A percentile compares a stretch with the other conserved stretches of the same genome.
Conservation (phyloP, 2,797 vertebrate species). For the Hafferia zeledoni region DNA sequence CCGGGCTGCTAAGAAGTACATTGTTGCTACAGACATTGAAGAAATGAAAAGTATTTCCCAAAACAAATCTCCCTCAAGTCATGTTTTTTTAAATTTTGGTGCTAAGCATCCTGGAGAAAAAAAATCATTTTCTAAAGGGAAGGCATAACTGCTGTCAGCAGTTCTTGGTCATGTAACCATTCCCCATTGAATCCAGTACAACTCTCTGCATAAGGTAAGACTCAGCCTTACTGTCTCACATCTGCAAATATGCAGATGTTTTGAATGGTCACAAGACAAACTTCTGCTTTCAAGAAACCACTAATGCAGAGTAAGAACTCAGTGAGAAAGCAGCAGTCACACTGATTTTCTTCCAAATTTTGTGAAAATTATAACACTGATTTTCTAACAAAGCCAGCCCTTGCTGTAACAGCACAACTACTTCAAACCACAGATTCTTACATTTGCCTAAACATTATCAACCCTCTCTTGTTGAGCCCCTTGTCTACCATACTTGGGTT, state of each 20-base stretch:
- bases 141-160: background rate
- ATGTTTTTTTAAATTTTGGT: background rate
- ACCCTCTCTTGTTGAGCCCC: background rate
- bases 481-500: background rate
- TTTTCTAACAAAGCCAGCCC: background rate
- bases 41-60: background rate
- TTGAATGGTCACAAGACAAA: background rate
- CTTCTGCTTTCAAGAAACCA: background rate
- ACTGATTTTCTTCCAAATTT: background rate
- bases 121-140: background rate
- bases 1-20: background rate
- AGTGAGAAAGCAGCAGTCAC: rapidly evolving
- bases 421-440: background rate
- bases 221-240: background rate
- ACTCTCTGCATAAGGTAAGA: background rate
- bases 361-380: rapidly evolving
- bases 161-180: background rate
- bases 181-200: background rate
- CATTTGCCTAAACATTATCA: background rate
- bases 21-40: background rate
- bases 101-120: background rate
- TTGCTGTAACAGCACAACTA: background rate
- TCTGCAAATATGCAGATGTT: background rate
- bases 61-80: background rate
- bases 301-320: background rate